A percentile compares a stretch with the other conserved stretches of the same genome.
These are phyloP conservation scores for Pseudochromis fuscus DNA, from an alignment of 2,797 vertebrate species.

Conservation along the genomic window DNA sequence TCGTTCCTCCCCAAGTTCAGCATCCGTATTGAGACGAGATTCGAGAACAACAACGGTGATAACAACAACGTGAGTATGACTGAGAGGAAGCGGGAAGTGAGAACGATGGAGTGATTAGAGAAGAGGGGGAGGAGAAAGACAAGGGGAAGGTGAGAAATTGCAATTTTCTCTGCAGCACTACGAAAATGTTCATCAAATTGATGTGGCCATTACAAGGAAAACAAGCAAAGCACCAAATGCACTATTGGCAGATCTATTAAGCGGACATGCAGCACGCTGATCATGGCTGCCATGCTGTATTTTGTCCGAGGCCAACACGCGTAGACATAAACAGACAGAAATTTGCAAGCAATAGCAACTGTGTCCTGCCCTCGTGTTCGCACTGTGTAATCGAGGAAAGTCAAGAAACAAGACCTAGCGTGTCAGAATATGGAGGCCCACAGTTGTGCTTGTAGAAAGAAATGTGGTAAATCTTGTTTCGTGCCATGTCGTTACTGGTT, in stretches of 20 bases:
- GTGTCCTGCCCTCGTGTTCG: slow-evolving; percentile 13
- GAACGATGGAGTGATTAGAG: slow-evolving; percentile 58
- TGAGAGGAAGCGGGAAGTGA: slow-evolving; percentile 45
- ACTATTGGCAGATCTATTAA: slow-evolving; percentile 74
- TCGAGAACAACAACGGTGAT: slow-evolving; percentile 88
- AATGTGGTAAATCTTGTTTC: slow-evolving; percentile 49
- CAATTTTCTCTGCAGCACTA: slow-evolving; percentile 69
- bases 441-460: not conserved
- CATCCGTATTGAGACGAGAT: slow-evolving; percentile 88
- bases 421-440: slow-evolving; percentile 13
- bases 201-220: slow-evolving; percentile 71
- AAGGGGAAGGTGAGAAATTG: slow-evolving; percentile 50
- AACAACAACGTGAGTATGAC: slow-evolving; percentile 85
- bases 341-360: slow-evolving; percentile 34
- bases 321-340: slow-evolving; percentile 43
- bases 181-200: slow-evolving; percentile 70
- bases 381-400: slow-evolving; percentile 22
- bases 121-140: slow-evolving; percentile 30
- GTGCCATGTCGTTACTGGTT: slow-evolving; percentile 13
- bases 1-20: slow-evolving; percentile 88
- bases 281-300: slow-evolving; percentile 53
- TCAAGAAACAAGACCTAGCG: slow-evolving; percentile 40
- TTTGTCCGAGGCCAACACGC: slow-evolving; percentile 29
- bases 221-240: slow-evolving; percentile 70
- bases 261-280: slow-evolving; percentile 52